Conservation (phyloP, 2,888 invertebrate species). For the Steromphala cineraria region DNA sequence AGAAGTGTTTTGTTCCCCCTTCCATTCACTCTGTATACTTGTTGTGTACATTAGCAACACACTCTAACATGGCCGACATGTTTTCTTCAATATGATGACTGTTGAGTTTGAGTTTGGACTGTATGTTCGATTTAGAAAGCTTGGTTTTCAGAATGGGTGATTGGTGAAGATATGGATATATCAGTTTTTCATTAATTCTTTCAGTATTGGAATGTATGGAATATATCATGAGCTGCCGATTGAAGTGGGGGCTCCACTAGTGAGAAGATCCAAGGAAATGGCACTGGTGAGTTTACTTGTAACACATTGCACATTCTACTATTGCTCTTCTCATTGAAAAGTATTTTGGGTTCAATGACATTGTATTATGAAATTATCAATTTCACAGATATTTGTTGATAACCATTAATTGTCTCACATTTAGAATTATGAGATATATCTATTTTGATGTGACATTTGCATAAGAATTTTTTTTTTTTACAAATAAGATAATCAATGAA, state of each 20-base stretch:
- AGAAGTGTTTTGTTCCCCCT: too few relatives aligned
- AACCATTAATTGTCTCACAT: too few relatives aligned
- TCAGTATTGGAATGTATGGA: not conserved
- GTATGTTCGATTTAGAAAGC: not conserved
- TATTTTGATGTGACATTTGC: too few relatives aligned
- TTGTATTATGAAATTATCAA: too few relatives aligned
- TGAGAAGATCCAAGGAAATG: not conserved
- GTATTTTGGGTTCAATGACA: too few relatives aligned
- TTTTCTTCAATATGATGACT: not conserved
- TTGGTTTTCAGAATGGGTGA: not conserved
- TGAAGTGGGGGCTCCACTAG: not conserved
- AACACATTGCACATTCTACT: not conserved
- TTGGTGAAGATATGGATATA: too few relatives aligned
- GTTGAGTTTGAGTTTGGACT: not conserved
- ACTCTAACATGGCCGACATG: not conserved
- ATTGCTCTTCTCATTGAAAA: not conserved
- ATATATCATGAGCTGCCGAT: not conserved
- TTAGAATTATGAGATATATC: too few relatives aligned
- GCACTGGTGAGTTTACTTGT: not conserved
- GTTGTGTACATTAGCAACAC: slow-evolving; percentile 14
- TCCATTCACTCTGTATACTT: not conserved
- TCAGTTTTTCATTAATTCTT: not conserved
- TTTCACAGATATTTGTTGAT: too few relatives aligned
- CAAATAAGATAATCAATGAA: too few relatives aligned
- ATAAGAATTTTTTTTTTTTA: too few relatives aligned